phyloP scores from a whole-genome alignment of 2,888 invertebrate species.

The Pachliopta kotzebuea region DNA sequence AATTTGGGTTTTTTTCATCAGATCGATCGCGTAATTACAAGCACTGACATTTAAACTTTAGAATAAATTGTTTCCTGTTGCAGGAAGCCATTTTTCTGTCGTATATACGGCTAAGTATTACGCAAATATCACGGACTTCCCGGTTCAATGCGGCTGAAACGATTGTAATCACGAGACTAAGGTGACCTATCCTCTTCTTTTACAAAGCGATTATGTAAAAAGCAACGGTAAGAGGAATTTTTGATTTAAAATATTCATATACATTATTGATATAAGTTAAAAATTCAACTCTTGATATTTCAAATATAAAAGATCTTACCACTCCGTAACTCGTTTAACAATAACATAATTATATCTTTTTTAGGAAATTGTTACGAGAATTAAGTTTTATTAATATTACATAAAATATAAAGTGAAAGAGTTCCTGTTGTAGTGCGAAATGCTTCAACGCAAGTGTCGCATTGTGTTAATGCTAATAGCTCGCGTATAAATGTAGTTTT shows the following conservation, averaged over 20 bases:
- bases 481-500: conserved; percentile 43
- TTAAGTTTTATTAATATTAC: not conserved
- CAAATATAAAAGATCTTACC: not conserved
- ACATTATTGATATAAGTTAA: not conserved
- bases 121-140: not conserved
- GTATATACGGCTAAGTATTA: not conserved
- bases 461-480: not conserved
- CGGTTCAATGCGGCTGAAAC: not conserved
- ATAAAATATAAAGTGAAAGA: no score
- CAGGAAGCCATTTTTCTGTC: not conserved
- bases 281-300: not conserved
- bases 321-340: not conserved
- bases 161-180: not conserved
- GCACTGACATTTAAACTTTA: not conserved
- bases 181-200: not conserved
- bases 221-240: not conserved
- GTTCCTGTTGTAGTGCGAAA: not conserved
- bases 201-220: not conserved
- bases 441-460: not conserved
- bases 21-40: not conserved
- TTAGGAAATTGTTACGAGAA: not conserved
- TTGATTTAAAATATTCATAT: not conserved
- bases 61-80: not conserved
- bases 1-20: conserved; percentile 1
- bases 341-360: not conserved